These are phyloP conservation scores for Clostera curtula DNA, from an alignment of 2,888 invertebrate genomes.

Conservation along the genomic window DNA sequence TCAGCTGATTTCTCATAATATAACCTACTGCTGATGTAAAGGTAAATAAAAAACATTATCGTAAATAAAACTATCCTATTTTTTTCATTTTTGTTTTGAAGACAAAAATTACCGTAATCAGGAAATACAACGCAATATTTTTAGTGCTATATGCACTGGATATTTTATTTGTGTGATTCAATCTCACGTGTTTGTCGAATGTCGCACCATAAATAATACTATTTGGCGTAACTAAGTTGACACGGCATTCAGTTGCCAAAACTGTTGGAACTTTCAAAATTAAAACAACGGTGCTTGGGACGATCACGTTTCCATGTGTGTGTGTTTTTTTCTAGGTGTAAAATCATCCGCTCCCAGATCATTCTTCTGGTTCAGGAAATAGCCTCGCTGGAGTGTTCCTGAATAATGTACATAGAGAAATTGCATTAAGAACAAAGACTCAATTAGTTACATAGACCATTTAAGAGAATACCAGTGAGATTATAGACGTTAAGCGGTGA, in stretches of 20 bases:
- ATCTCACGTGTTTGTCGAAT: conserved; percentile 12
- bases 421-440: conserved; percentile 70
- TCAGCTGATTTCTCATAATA: no score
- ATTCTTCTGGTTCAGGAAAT: conserved; percentile 75
- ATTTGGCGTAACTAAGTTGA: conserved; percentile 11
- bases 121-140: no score
- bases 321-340: conserved; percentile 72
- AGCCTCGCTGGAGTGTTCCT: conserved; percentile 63
- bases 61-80: no score
- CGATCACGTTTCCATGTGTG: conserved; percentile 54
- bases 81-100: no score
- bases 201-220: conserved; percentile 17
- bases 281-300: conserved; percentile 41
- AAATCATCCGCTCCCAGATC: conserved; percentile 74
- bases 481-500: conserved; percentile 70
- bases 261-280: conserved; percentile 16
- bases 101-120: no score
- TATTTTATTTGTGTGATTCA: conserved; percentile 6
- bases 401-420: conserved; percentile 65
- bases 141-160: conserved; percentile 14
- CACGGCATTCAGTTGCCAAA: conserved; percentile 19
- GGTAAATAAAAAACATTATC: no score
- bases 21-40: no score
- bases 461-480: conserved; percentile 71
- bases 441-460: conserved; percentile 67